Conservation (phyloP, 2,113 vertebrate genomes). For the Nipponia nippon region DNA sequence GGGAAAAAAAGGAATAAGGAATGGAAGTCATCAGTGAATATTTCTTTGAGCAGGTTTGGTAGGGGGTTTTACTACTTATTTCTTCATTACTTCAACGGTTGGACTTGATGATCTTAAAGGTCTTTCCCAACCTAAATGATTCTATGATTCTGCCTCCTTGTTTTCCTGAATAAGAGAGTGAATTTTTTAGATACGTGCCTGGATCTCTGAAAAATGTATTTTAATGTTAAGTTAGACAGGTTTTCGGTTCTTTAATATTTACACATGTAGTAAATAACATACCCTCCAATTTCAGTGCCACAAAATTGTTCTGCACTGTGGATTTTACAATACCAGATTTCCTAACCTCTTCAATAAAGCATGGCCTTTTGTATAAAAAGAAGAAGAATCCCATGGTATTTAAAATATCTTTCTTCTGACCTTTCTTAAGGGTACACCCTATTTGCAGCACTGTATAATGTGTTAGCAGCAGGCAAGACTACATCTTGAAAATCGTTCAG, state of each 20-base stretch:
- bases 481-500: slow-evolving; percentile 16
- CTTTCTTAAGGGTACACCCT: slow-evolving; percentile 27
- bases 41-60: neutral
- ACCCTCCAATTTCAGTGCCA: neutral
- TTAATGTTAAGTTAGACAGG: neutral
- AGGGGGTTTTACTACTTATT: neutral
- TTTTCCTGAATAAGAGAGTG: neutral
- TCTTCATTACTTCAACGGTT: neutral
- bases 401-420: slow-evolving; percentile 55
- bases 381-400: slow-evolving; percentile 45
- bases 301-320: slow-evolving; percentile 13
- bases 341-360: slow-evolving; percentile 50
- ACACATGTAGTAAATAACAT: neutral
- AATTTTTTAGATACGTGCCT: neutral
- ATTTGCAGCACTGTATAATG: slow-evolving; percentile 32
- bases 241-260: slow-evolving; percentile 30
- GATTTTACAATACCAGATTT: slow-evolving; percentile 19
- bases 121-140: no score
- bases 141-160: neutral
- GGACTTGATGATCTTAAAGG: no score
- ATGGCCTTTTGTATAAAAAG: slow-evolving; percentile 38
- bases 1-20: neutral
- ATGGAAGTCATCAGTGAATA: neutral
- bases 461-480: slow-evolving; percentile 35
- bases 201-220: neutral